These are phyloP conservation scores for Danaus melanippus DNA, from an alignment of 1,140 invertebrate species.

Conservation along the genomic window DNA sequence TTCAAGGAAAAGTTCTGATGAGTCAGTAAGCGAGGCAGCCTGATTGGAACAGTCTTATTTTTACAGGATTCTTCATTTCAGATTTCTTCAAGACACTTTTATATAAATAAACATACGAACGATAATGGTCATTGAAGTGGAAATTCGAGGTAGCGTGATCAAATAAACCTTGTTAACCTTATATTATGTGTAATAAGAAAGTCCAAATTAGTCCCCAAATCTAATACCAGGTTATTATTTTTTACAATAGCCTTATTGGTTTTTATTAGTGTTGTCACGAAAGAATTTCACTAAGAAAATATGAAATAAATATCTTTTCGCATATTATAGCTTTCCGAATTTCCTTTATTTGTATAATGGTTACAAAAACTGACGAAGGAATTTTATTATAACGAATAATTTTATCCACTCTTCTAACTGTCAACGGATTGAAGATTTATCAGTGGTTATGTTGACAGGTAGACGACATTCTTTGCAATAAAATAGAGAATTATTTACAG, in stretches of 20 bases:
- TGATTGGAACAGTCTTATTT: too few species aligned
- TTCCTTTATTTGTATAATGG: background rate
- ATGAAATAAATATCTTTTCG: conserved; percentile 14
- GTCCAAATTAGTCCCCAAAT: conserved; percentile 46
- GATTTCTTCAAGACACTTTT: too few species aligned
- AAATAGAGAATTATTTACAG: too few species aligned
- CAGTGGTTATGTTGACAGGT: background rate
- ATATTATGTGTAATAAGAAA: conserved; percentile 54
- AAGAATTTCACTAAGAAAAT: conserved; percentile 26
- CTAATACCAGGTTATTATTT: conserved; percentile 45
- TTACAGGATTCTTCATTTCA: too few species aligned
- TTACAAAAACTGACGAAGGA: background rate
- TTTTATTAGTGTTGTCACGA: conserved; percentile 19
- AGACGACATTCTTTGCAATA: background rate
- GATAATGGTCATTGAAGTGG: conserved; percentile 35
- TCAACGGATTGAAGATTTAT: background rate
- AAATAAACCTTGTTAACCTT: conserved; percentile 42
- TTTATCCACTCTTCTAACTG: conserved; percentile 9
- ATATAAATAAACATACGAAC: conserved; percentile 29
- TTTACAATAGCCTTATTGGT: conserved; percentile 37
- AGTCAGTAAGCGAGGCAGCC: too few species aligned
- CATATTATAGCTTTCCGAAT: conserved; percentile 9
- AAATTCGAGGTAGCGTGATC: conserved; percentile 43
- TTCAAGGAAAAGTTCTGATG: too few species aligned
- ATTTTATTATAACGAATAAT: conserved; percentile 3